A percentile compares a stretch with the other conserved stretches of the same genome.
These are phyloP conservation scores for Agrilus planipennis DNA, from an alignment of 1,140 invertebrate species.

Conservation along the genomic window DNA sequence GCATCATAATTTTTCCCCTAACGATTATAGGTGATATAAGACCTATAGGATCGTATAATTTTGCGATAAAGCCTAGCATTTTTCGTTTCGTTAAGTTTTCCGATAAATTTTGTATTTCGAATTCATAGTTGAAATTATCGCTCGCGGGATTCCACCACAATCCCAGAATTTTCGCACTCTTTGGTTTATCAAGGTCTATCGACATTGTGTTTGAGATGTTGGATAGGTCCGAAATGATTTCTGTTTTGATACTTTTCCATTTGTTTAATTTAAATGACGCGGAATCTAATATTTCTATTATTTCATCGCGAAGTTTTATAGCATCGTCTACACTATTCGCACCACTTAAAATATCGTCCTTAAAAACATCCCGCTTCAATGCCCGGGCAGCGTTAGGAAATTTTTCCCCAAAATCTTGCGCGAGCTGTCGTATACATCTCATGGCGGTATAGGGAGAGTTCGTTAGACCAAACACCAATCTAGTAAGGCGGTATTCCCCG, in stretches of 20 bases:
- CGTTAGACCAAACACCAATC: not conserved
- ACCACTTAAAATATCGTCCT: not conserved
- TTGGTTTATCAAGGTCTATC: not conserved
- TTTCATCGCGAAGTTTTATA: not conserved
- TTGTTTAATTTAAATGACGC: not conserved
- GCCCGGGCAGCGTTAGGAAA: too few species aligned
- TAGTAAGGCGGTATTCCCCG: not conserved
- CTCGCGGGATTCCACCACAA: not conserved
- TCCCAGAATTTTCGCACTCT: not conserved
- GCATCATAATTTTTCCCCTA: constrained; percentile 3
- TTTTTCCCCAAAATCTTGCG: not conserved
- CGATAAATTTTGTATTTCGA: too few species aligned
- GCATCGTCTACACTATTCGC: not conserved
- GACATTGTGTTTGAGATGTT: not conserved
- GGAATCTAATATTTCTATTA: not conserved
- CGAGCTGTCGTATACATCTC: not conserved
- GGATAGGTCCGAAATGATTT: not conserved
- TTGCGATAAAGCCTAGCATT: not conserved
- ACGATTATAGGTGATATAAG: not conserved
- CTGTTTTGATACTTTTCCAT: not conserved
- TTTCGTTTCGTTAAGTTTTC: constrained; percentile 2
- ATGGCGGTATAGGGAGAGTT: not conserved
- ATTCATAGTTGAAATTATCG: too few species aligned
- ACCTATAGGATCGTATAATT: constrained; percentile 14
- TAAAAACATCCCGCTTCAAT: not conserved